Evolutionary conservation across 2,797 vertebrate species (phyloP), one percentile per base, ranked within the genome.

Genomic region (Clarias laeviceps): DNA sequence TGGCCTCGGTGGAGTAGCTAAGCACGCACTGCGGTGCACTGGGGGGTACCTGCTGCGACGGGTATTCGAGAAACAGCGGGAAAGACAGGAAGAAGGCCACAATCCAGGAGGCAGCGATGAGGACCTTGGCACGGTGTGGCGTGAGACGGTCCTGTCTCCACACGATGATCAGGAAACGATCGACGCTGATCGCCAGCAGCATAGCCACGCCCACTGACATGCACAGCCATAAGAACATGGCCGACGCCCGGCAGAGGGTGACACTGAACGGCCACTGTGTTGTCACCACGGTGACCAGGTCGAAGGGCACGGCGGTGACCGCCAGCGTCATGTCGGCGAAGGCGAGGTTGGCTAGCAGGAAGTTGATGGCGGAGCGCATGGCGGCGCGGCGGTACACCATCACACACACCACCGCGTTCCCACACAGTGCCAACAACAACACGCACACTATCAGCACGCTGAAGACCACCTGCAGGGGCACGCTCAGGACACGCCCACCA

Each of bases 331-430:
- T 97, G 92, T 99, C 98, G 8, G 98, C 97, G 85, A 98, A 98
- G 45, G 98, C 98, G 91, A 99, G 92, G 91, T 97, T 99, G 61
- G 98, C 98, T 84, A 99, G 91, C 59, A 99, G 96, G 92, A 99
- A 98, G 93, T 99, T 99, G 94, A 99, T 99, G 82, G 98, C 98
- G 0, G 98, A 99, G 88, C 97, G 94, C 98, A 99, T 99, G 86
- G 98, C 98, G 0, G 98, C 97, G 62, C 97, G 96, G 93, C 98
- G 98, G 94, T 99, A 99, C 86, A 99, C 98, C 98, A 99, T 99
- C 89, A 99, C 93, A 91, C 98, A 99, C 87, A 99, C 98, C 68
- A 99, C 97, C 91, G 97, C 95, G 85, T 99, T 99, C 8, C 98
- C 98, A 50, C 97, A 90, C 88, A 99, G 96, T 61, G 98, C 97